A percentile compares a stretch with the other conserved stretches of the same genome.
Evolutionary conservation across 2,113 vertebrate genomes (phyloP).

Genomic region (Phrynocephalus versicolor): DNA sequence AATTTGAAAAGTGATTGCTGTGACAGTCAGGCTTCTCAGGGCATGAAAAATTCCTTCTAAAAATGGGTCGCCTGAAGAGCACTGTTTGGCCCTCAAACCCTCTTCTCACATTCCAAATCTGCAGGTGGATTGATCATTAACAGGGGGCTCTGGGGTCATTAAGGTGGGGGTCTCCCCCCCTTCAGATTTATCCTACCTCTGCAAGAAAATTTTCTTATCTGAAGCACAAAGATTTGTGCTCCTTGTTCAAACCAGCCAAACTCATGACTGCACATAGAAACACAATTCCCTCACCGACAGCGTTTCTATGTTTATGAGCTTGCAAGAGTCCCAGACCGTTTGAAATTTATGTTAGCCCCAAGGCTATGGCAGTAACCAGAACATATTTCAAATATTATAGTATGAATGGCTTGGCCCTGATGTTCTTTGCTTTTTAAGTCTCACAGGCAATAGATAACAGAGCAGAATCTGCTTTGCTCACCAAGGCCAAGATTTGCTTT

Average conservation of each 20-base stretch:
- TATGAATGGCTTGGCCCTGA: not conserved
- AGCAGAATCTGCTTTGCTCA: not conserved
- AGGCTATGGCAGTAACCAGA: conserved; percentile 12
- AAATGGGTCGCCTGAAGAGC: too few relatives aligned
- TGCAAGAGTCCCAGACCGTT: not conserved
- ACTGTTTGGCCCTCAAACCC: not conserved
- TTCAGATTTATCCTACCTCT: not conserved
- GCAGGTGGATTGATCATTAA: not conserved
- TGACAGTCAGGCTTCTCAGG: too few relatives aligned
- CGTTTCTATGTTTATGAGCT: conserved; percentile 1
- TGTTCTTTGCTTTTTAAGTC: conserved; percentile 12
- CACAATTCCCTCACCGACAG: not conserved
- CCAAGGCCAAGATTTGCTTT: conserved; percentile 24
- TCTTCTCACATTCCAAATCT: not conserved
- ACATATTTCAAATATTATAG: conserved; percentile 1
- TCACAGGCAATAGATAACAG: conserved; percentile 28
- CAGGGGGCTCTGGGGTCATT: not conserved
- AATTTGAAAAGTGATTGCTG: too few relatives aligned
- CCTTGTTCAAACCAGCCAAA: not conserved
- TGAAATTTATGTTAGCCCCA: not conserved
- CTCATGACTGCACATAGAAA: not conserved
- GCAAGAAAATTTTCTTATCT: not conserved
- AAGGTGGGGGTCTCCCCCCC: not conserved
- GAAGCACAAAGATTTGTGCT: not conserved
- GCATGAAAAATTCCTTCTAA: too few relatives aligned